Evolutionary conservation across 2,888 invertebrate species (phyloP), one percentile per base, ranked within the genome.

Genomic region (Dicranocentrus wangi): DNA sequence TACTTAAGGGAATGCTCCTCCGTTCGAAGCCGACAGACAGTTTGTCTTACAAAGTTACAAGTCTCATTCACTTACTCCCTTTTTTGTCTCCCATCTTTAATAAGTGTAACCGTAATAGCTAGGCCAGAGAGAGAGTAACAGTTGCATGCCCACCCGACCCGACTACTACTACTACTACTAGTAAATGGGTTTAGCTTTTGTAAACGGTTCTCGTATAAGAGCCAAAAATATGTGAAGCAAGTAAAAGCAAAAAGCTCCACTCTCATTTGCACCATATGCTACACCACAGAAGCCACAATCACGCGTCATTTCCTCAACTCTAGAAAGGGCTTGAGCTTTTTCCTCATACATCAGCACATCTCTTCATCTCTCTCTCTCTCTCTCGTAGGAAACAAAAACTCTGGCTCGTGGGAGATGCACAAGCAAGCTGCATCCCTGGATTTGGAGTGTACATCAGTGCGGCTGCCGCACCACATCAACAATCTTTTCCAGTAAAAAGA

Each of bases 251-350:
- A 81, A 84, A 70, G 70, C 75, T 78, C 68, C 82, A 84, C 76
- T 84, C 84, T 85, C 85, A 85, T 85, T 85, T 85, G 83, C 84
- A 84, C 85, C 85, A 85, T 84, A 84, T 85, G 85, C 84, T 81
- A 68, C 84, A 83, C 70, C 82, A 70, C 81, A 83, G 65, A 81
- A 84, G 83, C 81, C 84, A 80, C 82, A 81, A 83, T 83, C 83
- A 83, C 81, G 83, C 83, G 80, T 83, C 85, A 85, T 85, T 83
- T 85, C 63, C 81, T 81, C 75, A 81, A 73, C 80, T 80, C 73
- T 73, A 68, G 73, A 72, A 81, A 80, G 73, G 69, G 61, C 69
- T 68, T 19, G 42, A 69, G 69, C 80, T 68, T 61, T 47, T n/a
- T 47, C 47, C 47, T 81, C 73, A 75, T 75, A 75, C 81, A 81